Base-by-base conservation (phyloP, 2,888 invertebrate genomes). In the Scrobipalpa atriplicella region DNA sequence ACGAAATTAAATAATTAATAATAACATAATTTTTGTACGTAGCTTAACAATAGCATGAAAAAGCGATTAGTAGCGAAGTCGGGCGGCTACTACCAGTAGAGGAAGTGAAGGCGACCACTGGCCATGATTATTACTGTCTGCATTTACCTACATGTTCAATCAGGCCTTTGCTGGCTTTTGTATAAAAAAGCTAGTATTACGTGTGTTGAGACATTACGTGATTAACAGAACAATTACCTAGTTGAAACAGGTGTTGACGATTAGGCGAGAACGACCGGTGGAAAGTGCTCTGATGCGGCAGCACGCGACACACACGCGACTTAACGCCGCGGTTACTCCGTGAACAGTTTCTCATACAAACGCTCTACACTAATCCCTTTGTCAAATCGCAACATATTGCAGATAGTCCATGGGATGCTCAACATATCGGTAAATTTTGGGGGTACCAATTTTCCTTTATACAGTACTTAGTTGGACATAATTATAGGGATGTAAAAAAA, bases 41-140 rank as follows among this genome's bases (percentile, higher is more conserved):
- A 47, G 16, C 21, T 19, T 19, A 54, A 58, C 36, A 36, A 13
- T 19, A 58, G 29, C 58, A 36, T 13, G 58, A 36, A 56, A 21
- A 29, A n/a, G 52, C 21, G 9, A 11, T 54, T 54, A 29, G n/a
- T 58, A 36, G 11, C 52, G n/a, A 19, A 9, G 18, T 39, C 39
- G 18, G 38, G 18, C 39, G 18, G 60, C 0, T 16, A 60, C 60
- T 16, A 36, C 54, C n/a, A 29, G 51, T 63, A 60, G 68, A 81
- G 82, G 85, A 83, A 85, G 82, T 84, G 79, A 84, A 78, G 76
- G 80, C 79, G 80, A 54, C 80, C 80, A 68, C 29, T 83, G 80
- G 56, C 80, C 80, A 68, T 83, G 80, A 54, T 60, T 38, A 56
- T 19, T 75, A 71, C 68, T 68, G 68, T 68, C 65, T 72, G 65